Conservation (phyloP, 2,113 vertebrate species). For the Alligator sinensis region DNA sequence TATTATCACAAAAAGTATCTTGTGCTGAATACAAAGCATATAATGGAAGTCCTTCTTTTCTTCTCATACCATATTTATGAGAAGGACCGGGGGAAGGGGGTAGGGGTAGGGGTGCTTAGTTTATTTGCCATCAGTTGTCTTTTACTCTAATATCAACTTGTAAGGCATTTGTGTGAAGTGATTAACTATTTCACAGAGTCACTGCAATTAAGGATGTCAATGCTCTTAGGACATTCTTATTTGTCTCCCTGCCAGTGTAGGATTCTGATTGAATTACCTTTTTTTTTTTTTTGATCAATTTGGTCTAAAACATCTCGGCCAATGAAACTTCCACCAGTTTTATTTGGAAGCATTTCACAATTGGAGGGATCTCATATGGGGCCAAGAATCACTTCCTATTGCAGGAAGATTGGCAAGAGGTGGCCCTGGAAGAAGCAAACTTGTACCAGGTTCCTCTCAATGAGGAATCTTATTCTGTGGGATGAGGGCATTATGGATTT, state of each 20-base stretch:
- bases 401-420: background rate
- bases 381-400: background rate
- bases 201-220: background rate
- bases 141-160: background rate
- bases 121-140: rapidly evolving
- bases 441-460: background rate
- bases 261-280: background rate
- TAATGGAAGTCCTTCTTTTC: background rate
- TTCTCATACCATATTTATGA: too few relatives aligned
- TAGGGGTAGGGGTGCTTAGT: too few relatives aligned
- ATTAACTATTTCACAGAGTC: background rate
- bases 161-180: background rate
- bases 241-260: rapidly evolving
- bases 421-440: background rate
- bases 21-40: background rate
- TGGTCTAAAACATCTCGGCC: background rate
- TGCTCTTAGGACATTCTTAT: background rate
- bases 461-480: background rate
- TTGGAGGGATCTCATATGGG: background rate
- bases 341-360: background rate
- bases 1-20: too few relatives aligned
- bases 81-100: too few relatives aligned
- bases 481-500: background rate
- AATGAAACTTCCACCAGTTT: background rate
- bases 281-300: background rate